Conservation (phyloP, 2,797 vertebrate genomes). For the Hydrocynus forskahlii region DNA sequence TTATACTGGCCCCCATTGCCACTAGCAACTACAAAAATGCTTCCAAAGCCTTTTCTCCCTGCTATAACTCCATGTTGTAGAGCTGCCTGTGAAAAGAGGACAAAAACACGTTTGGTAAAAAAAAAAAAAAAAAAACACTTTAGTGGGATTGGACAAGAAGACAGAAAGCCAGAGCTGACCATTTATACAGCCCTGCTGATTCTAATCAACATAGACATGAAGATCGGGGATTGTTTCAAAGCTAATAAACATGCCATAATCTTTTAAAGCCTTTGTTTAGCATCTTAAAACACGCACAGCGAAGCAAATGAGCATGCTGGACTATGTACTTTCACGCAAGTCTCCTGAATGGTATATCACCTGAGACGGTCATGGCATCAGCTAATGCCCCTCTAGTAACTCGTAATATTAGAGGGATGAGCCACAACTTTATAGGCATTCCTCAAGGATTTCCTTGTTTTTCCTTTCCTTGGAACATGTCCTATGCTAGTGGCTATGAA, state of each 20-base stretch:
- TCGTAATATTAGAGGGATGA: neutral
- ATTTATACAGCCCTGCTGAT: neutral
- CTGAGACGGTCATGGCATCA: neutral
- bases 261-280: neutral
- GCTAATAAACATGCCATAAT: neutral
- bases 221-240: neutral
- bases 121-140: neutral
- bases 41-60: conserved; percentile 92
- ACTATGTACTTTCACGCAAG: neutral
- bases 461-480: neutral
- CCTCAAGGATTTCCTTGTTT: conserved; percentile 7
- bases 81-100: conserved; percentile 81
- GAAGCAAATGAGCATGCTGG: neutral
- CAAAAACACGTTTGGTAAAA: conserved; percentile 3
- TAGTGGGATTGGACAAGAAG: neutral
- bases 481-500: neutral
- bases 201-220: neutral
- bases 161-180: neutral
- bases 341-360: conserved; percentile 15
- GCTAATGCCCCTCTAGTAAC: neutral
- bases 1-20: conserved; percentile 92
- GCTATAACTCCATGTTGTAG: conserved; percentile 95
- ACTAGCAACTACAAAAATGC: conserved; percentile 97
- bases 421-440: neutral
- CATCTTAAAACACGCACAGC: neutral